Evolutionary conservation across 2,113 vertebrate genomes (phyloP), one percentile per base, ranked within the genome.

Genomic region (Malurus cyaneus): DNA sequence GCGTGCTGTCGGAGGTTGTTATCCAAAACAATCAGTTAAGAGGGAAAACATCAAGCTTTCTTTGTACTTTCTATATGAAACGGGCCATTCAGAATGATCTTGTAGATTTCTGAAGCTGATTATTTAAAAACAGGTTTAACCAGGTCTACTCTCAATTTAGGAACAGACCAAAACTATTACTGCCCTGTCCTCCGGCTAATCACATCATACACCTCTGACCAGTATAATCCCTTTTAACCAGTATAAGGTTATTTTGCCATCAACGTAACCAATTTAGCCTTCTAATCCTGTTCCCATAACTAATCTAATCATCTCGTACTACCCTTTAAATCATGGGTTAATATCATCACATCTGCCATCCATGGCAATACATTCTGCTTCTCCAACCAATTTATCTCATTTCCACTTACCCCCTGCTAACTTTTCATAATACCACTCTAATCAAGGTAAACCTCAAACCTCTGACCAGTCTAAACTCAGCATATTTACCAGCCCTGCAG

Each of bases 21-120:
- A 99, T 98, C 98, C 98, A 98, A 98, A 98, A 98, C 98, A 98
- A 98, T 99, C 99, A 98, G 98, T 98, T 99, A 98, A 98, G 96
- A 96, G 93, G 97, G 89, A 95, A 97, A 98, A 98, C 97, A 97
- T 96, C 96, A 96, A 96, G 96, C 94, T 96, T 91, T 88, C 97
- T 98, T 98, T 98, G 97, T 98, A 97, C 95, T 97, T 97, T 95
- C 92, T 81, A 56, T 94, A 97, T 93, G 95, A 97, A 98, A 97
- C 97, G 94, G 95, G 92, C 92, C 95, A 96, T 96, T 98, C 88
- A 96, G 90, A 96, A 97, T 84, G 93, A 97, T 97, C 96, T 92
- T 86, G 96, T 92, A 96, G 94, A 94, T 97, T 96, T 95, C 81
- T 95, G 96, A 96, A 89, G 88, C 92, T 89, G 90, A 95, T 97